phyloP scores from a whole-genome alignment of 2,113 vertebrate species.

The Ammodytes dubius region DNA sequence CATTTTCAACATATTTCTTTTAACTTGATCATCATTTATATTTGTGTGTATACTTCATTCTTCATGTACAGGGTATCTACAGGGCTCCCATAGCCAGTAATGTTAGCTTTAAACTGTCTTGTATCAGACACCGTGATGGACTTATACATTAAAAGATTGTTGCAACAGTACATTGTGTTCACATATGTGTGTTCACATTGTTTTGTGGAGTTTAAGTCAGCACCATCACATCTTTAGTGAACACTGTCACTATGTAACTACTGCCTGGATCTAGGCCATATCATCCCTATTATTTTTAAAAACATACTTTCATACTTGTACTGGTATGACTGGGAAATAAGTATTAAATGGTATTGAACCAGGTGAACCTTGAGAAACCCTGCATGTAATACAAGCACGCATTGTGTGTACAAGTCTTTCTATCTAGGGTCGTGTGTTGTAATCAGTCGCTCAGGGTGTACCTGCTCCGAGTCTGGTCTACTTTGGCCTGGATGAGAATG shows the following conservation, averaged over 20 bases:
- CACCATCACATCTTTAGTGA: neutral
- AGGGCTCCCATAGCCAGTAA: neutral
- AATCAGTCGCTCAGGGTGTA: slow-evolving; percentile 56
- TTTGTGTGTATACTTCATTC: neutral
- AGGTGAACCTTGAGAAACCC: neutral
- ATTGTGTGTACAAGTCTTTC: neutral
- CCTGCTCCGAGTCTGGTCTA: slow-evolving; percentile 92
- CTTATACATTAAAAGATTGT: too few species aligned
- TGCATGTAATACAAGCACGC: neutral
- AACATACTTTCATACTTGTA: neutral
- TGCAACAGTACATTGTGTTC: neutral
- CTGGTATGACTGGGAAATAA: neutral
- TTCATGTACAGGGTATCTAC: neutral
- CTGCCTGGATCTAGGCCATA: neutral
- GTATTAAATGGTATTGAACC: neutral
- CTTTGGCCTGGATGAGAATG: slow-evolving; percentile 89
- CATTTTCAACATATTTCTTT: neutral
- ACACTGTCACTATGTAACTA: neutral
- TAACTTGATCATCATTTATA: neutral
- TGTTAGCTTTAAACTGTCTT: neutral
- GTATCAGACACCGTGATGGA: neutral
- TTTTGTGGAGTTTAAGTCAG: too few species aligned
- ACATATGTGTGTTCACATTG: neutral
- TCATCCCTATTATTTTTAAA: neutral
- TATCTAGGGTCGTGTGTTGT: neutral